Evolutionary conservation across 2,113 vertebrate species (phyloP).

Genomic region (Oenanthe melanoleuca): DNA sequence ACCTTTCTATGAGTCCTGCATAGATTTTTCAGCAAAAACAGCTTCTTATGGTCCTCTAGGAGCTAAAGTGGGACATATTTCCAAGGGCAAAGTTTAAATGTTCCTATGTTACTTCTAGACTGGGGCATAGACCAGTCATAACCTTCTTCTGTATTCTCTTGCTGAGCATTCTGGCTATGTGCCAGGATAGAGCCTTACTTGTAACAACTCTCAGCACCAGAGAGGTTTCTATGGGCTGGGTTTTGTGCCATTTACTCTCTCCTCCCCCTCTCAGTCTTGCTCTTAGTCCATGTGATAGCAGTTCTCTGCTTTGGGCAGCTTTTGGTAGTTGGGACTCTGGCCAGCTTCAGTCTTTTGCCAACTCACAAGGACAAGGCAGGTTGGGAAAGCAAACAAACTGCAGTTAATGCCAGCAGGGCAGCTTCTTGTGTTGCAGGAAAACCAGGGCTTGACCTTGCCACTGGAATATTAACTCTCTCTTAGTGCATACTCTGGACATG

Average conservation of each 20-base stretch:
- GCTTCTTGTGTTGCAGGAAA: not conserved
- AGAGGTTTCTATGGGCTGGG: not conserved
- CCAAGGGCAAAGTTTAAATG: not conserved
- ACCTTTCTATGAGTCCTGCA: not conserved
- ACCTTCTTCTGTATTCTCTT: not conserved
- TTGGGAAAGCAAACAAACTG: conserved; percentile 24
- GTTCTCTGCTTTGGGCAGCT: not conserved
- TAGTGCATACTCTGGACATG: not conserved
- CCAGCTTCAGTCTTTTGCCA: conserved; percentile 24
- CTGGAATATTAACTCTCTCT: not conserved
- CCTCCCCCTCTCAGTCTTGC: not conserved
- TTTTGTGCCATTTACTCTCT: not conserved
- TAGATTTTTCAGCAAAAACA: not conserved
- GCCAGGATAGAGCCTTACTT: not conserved
- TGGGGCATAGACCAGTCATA: not conserved
- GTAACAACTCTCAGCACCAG: not conserved
- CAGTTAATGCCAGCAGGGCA: not conserved
- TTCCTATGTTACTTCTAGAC: not conserved
- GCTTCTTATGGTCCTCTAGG: not conserved
- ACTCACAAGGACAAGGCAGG: not conserved
- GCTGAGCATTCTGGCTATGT: not conserved
- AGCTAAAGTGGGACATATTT: not conserved
- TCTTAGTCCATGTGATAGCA: not conserved
- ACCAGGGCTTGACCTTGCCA: not conserved
- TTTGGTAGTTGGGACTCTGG: conserved; percentile 12